Conservation (phyloP, 1,140 invertebrate species). For the Forficula auricularia region DNA sequence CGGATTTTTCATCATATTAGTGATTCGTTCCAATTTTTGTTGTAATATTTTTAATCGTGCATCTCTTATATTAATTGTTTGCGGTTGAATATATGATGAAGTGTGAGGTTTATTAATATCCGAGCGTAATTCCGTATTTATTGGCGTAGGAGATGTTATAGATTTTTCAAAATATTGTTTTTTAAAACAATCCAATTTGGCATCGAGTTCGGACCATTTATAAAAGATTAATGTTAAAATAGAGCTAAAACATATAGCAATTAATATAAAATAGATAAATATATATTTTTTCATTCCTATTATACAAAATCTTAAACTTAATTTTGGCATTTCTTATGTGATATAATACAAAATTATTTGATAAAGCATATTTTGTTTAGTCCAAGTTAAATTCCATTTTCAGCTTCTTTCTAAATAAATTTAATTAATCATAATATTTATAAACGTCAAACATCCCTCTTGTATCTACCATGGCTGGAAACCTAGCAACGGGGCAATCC, state of each 20-base stretch:
- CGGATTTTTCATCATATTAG: conserved; percentile 11
- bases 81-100: neutral
- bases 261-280: neutral
- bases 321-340: too few species aligned
- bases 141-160: neutral
- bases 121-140: neutral
- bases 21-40: conserved; percentile 14
- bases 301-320: neutral
- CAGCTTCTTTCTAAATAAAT: too few species aligned
- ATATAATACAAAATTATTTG: too few species aligned
- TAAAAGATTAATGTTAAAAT: conserved; percentile 4
- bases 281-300: conserved; percentile 3
- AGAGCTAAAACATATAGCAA: neutral
- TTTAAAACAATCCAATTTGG: conserved; percentile 1
- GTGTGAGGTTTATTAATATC: neutral
- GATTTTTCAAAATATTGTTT: neutral
- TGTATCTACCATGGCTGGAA: too few species aligned
- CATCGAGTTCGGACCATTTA: conserved; percentile 5
- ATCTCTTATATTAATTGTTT: conserved; percentile 9
- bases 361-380: too few species aligned
- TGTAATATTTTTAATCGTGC: conserved; percentile 12
- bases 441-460: too few species aligned
- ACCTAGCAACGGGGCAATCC: too few species aligned
- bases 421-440: too few species aligned
- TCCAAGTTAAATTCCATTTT: too few species aligned